Percentiles rank a stretch among this genome's conserved stretches.
Conservation (phyloP, 2,797 vertebrate species). For the Microctenopoma steveboyesi region DNA sequence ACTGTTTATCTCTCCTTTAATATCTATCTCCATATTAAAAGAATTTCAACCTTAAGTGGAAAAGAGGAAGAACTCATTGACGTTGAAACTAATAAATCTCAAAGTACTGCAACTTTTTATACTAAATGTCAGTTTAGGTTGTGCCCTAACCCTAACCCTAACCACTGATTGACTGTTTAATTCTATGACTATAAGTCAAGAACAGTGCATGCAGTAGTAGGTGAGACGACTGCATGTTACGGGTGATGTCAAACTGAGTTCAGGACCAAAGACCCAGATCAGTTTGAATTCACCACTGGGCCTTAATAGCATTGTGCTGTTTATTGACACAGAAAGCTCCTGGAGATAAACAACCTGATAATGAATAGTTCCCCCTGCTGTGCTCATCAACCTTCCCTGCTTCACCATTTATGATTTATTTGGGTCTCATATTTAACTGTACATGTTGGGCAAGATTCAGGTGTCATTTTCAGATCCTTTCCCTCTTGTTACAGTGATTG, state of each 20-base stretch:
- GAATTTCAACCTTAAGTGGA: slow-evolving; percentile 21
- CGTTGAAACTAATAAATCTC: slow-evolving; percentile 35
- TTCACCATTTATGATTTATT: slow-evolving; percentile 16
- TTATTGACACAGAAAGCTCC: slow-evolving; percentile 46
- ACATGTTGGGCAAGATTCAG: neutral
- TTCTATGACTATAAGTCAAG: neutral
- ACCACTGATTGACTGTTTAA: neutral
- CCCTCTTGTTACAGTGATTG: neutral
- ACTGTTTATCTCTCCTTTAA: slow-evolving; percentile 38
- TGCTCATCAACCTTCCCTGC: slow-evolving; percentile 39
- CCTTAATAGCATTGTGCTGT: slow-evolving; percentile 15
- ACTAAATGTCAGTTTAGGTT: slow-evolving; percentile 10
- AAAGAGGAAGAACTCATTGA: slow-evolving; percentile 9
- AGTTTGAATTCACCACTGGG: slow-evolving; percentile 17
- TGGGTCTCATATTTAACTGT: neutral
- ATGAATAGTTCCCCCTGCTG: slow-evolving; percentile 51
- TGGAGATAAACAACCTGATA: slow-evolving; percentile 60
- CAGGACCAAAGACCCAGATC: slow-evolving; percentile 16
- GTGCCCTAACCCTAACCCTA: neutral
- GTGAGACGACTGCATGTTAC: neutral
- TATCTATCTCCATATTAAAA: slow-evolving; percentile 56
- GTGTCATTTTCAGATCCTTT: neutral
- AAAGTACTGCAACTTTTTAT: slow-evolving; percentile 1
- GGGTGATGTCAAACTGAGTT: slow-evolving; percentile 28
- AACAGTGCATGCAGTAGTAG: neutral